These are phyloP conservation scores for Abrostola triplasia DNA, from an alignment of 2,888 invertebrate species.

Conservation along the genomic window DNA sequence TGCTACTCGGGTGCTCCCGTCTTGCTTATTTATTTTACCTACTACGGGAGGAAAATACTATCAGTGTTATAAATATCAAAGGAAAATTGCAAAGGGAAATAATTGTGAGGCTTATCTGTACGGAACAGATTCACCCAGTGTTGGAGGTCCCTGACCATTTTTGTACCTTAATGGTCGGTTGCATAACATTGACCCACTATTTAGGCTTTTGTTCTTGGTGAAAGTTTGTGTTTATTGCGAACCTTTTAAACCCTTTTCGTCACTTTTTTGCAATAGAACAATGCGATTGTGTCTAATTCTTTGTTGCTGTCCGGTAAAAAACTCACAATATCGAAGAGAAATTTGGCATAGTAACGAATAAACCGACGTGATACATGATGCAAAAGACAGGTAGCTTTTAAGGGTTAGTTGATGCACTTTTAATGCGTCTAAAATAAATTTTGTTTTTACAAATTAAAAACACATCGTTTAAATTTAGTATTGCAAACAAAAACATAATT, in stretches of 20 bases:
- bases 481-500: too few relatives aligned
- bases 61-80: constrained; percentile 34
- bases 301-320: constrained; percentile 38
- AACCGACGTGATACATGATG: constrained; percentile 59
- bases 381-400: constrained; percentile 62
- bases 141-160: constrained; percentile 40
- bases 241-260: constrained; percentile 77
- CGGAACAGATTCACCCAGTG: constrained; percentile 41
- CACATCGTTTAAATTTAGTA: not conserved
- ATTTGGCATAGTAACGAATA: constrained; percentile 35
- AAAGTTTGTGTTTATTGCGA: constrained; percentile 77
- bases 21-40: constrained; percentile 33
- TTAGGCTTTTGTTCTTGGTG: constrained; percentile 72
- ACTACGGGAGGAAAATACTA: constrained; percentile 25
- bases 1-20: constrained; percentile 32
- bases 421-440: constrained; percentile 1
- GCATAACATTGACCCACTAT: constrained; percentile 67
- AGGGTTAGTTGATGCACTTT: constrained; percentile 33
- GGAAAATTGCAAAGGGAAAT: constrained; percentile 40
- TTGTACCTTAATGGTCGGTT: constrained; percentile 72
- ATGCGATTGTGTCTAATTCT: constrained; percentile 45
- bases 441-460: constrained; percentile 12
- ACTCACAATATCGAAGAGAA: constrained; percentile 22
- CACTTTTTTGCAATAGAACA: constrained; percentile 66
- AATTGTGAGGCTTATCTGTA: constrained; percentile 36